Evolutionary conservation across 1,140 invertebrate genomes (phyloP).

Genomic region (Brachionus plicatilis): DNA sequence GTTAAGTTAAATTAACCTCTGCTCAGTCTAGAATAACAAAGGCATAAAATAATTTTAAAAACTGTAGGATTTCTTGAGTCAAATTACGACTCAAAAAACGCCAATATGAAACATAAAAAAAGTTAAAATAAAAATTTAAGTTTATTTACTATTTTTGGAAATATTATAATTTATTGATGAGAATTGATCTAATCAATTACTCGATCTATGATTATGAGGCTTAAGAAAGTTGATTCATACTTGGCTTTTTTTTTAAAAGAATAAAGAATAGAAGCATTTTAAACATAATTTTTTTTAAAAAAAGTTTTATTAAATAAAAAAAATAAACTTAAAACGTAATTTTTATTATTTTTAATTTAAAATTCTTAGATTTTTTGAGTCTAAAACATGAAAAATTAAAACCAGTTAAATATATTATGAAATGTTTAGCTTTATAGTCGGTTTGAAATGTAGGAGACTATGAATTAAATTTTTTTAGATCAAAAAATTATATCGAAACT

Average conservation of each 20-base stretch:
- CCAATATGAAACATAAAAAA: no score
- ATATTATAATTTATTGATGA: background rate
- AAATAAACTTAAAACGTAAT: no score
- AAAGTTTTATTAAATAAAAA: no score
- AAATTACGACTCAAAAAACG: background rate
- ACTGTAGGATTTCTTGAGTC: background rate
- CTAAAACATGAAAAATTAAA: background rate
- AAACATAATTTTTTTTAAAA: no score
- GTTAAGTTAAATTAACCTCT: background rate
- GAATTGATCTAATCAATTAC: background rate
- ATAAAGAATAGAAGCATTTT: background rate
- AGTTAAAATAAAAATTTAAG: no score
- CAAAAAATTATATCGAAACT: background rate
- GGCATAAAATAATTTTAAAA: background rate
- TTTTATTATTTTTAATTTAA: no score
- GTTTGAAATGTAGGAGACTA: no score
- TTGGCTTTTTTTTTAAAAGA: background rate
- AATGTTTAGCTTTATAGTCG: background rate
- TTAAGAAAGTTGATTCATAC: background rate
- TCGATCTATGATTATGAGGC: background rate
- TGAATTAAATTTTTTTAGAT: background rate
- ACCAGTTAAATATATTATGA: background rate
- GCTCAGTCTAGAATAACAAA: background rate
- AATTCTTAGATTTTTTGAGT: background rate
- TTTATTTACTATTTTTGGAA: background rate